These are phyloP conservation scores for Neolamprologus hecqui DNA, from an alignment of 2,113 vertebrate genomes.

Conservation along the genomic window DNA sequence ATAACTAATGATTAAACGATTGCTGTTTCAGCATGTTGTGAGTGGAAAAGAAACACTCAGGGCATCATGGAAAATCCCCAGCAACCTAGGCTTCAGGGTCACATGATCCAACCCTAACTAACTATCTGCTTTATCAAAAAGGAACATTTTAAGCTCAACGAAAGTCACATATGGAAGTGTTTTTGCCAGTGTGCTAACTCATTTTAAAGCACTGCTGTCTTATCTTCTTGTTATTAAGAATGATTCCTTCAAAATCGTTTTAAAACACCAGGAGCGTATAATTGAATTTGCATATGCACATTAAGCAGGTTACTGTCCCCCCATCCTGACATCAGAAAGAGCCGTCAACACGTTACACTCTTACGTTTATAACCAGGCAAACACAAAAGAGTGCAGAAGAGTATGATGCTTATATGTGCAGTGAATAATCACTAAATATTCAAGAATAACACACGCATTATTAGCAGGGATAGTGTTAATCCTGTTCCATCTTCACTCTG, in stretches of 20 bases:
- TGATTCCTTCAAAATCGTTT: neutral
- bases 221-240: neutral
- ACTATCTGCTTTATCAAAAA: neutral
- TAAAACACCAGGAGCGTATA: neutral
- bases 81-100: neutral
- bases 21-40: neutral
- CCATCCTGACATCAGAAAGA: neutral
- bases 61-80: neutral
- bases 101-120: neutral
- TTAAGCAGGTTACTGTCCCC: neutral
- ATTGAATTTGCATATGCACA: neutral
- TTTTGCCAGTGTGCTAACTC: neutral
- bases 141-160: neutral
- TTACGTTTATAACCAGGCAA: neutral
- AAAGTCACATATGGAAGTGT: neutral
- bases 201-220: neutral
- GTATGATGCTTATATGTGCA: neutral
- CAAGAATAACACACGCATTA: rapidly evolving
- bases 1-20: neutral
- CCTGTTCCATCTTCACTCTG: neutral
- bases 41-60: neutral
- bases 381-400: neutral
- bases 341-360: neutral
- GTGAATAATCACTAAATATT: neutral
- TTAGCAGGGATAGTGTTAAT: neutral